These are phyloP conservation scores for Bemisia tabaci DNA, from an alignment of 1,140 invertebrate genomes.

Conservation along the genomic window DNA sequence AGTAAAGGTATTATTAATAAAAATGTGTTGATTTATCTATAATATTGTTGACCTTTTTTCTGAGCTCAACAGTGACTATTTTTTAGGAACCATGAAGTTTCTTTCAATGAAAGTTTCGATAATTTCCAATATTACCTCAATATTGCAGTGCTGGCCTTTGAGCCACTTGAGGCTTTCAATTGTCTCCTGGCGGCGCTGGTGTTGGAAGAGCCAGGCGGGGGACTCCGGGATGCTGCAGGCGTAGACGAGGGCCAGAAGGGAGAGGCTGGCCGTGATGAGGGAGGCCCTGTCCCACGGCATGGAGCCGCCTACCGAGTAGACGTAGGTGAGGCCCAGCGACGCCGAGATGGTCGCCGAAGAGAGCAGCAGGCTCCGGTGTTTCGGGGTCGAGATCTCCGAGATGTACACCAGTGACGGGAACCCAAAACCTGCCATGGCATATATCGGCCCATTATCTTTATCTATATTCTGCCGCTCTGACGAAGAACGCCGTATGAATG, in stretches of 20 bases:
- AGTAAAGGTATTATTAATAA: too few relatives aligned
- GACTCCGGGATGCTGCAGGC: constrained; percentile 36
- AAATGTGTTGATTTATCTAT: too few relatives aligned
- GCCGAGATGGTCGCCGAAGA: constrained; percentile 34
- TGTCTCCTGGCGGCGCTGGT: constrained; percentile 20
- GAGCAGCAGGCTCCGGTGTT: constrained; percentile 36
- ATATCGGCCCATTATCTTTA: too few relatives aligned
- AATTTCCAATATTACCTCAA: background rate
- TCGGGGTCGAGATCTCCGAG: constrained; percentile 35
- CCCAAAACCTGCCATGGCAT: background rate
- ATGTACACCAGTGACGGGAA: constrained; percentile 25
- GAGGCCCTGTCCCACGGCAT: constrained; percentile 35
- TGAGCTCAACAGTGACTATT: too few relatives aligned
- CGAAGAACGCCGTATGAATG: too few relatives aligned
- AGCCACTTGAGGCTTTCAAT: constrained; percentile 18
- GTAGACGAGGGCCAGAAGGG: constrained; percentile 27
- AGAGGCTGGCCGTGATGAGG: constrained; percentile 31
- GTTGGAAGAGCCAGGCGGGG: constrained; percentile 35
- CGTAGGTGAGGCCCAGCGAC: constrained; percentile 19
- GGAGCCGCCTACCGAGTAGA: constrained; percentile 27
- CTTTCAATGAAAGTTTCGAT: background rate
- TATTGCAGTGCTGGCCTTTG: background rate
- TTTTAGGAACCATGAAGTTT: too few relatives aligned
- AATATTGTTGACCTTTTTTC: too few relatives aligned
- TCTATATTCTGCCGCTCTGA: too few relatives aligned